phyloP scores from a whole-genome alignment of 2,797 vertebrate species.

The Thalassophryne amazonica region DNA sequence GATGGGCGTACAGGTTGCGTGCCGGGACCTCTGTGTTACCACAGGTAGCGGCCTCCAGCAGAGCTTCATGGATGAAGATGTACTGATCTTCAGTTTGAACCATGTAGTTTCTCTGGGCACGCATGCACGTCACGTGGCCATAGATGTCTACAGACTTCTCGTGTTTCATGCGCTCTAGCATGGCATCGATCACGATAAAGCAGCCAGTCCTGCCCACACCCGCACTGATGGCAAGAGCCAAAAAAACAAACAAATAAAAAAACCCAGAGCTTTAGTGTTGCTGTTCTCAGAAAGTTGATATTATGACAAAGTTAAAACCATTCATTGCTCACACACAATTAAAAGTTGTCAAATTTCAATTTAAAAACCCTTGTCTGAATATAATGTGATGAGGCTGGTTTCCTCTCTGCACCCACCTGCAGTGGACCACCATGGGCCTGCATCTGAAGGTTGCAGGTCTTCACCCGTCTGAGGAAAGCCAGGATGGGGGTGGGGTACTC shows the following conservation, averaged over 20 bases:
- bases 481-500: conserved; percentile 93
- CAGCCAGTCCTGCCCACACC: conserved; percentile 91
- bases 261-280: too few species aligned
- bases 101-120: conserved; percentile 98
- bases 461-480: conserved; percentile 89
- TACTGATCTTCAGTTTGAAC: conserved; percentile 98
- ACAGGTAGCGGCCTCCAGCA: conserved; percentile 89
- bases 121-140: conserved; percentile 94
- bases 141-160: conserved; percentile 96
- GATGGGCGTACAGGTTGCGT: conserved; percentile 89
- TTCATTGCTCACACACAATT: too few species aligned
- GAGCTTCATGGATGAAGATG: conserved; percentile 92
- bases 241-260: not conserved
- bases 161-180: conserved; percentile 95
- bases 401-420: conserved; percentile 82
- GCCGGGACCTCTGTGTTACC: conserved; percentile 91
- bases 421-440: conserved; percentile 95
- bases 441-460: conserved; percentile 89
- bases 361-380: too few species aligned
- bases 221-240: conserved; percentile 31
- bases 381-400: not conserved
- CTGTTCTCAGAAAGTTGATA: too few species aligned
- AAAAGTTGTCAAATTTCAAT: too few species aligned
- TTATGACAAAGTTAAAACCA: too few species aligned
- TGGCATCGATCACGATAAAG: conserved; percentile 93